phyloP scores from a whole-genome alignment of 92 coral and sea anemone species.

The Zoanthus sansibaricus region DNA sequence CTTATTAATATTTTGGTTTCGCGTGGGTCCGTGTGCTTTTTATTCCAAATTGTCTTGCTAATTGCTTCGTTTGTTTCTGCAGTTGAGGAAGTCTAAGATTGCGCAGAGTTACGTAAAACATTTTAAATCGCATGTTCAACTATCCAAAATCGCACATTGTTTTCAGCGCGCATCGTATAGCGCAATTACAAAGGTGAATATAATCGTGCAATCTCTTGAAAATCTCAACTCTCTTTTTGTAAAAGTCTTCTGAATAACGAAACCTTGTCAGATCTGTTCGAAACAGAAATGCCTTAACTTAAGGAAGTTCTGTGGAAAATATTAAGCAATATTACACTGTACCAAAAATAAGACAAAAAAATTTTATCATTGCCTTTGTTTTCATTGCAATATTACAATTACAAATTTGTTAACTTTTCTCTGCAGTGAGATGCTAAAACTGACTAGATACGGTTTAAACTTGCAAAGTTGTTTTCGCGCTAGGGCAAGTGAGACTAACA shows the following conservation, averaged over 20 bases:
- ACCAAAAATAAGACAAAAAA: neutral
- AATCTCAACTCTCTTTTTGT: neutral
- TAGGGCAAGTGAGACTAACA: too few species aligned
- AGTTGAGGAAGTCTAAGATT: neutral
- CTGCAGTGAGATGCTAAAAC: neutral
- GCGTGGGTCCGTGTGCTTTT: conserved; percentile 41
- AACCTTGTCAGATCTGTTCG: neutral
- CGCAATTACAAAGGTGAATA: neutral
- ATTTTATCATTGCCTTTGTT: neutral
- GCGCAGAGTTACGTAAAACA: neutral
- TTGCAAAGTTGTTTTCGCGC: neutral
- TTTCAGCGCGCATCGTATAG: neutral
- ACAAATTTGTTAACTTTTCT: neutral
- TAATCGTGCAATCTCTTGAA: neutral
- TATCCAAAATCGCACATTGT: neutral
- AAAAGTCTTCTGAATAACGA: neutral
- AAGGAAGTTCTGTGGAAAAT: neutral
- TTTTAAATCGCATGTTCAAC: too few species aligned
- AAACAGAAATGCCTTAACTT: neutral
- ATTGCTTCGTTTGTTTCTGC: conserved; percentile 36
- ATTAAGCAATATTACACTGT: neutral
- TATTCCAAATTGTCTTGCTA: conserved; percentile 12
- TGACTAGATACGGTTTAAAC: neutral
- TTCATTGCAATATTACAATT: neutral
- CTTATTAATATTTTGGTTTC: conserved; percentile 36